Percentiles rank a stretch among this genome's conserved stretches.
Evolutionary conservation across 2,888 invertebrate genomes (phyloP).

Genomic region (Drosophila mimetica): DNA sequence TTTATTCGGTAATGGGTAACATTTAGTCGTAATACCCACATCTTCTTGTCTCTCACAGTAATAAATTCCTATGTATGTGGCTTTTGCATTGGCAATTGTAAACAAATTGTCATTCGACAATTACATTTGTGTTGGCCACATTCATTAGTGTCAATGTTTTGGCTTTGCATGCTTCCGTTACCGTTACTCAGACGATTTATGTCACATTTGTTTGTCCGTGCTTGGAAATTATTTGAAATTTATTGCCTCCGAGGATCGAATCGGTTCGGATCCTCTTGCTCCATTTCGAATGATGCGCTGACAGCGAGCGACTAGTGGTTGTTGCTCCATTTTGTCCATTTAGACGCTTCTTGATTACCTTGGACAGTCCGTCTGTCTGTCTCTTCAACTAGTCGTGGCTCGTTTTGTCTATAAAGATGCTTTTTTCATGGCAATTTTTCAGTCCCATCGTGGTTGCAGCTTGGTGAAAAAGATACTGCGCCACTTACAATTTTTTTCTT

Average conservation of each 20-base stretch:
- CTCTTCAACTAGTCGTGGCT: conserved; percentile 28
- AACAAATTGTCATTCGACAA: conserved; percentile 70
- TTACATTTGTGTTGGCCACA: conserved; percentile 56
- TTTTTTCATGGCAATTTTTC: conserved; percentile 48
- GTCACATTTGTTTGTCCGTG: conserved; percentile 63
- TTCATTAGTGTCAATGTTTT: conserved; percentile 66
- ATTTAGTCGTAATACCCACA: neutral
- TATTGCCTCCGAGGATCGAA: conserved; percentile 61
- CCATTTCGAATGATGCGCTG: conserved; percentile 73
- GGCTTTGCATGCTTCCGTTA: conserved; percentile 62
- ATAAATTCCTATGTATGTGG: conserved; percentile 20
- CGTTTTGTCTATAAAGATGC: conserved; percentile 61
- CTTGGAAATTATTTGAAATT: conserved; percentile 59
- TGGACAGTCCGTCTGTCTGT: conserved; percentile 53
- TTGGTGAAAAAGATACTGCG: conserved; percentile 62
- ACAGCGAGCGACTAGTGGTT: conserved; percentile 42
- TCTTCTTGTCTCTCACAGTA: neutral
- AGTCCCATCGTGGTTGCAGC: conserved; percentile 58
- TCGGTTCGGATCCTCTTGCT: conserved; percentile 71
- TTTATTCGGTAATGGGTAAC: neutral
- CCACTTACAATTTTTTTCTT: conserved; percentile 25
- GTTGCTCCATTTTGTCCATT: conserved; percentile 78
- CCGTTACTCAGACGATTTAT: conserved; percentile 62
- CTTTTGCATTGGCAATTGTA: conserved; percentile 47
- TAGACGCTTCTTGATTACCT: conserved; percentile 76